These are phyloP conservation scores for Gnathonemus longibarbis DNA, from an alignment of 2,113 vertebrate genomes.

Conservation along the genomic window DNA sequence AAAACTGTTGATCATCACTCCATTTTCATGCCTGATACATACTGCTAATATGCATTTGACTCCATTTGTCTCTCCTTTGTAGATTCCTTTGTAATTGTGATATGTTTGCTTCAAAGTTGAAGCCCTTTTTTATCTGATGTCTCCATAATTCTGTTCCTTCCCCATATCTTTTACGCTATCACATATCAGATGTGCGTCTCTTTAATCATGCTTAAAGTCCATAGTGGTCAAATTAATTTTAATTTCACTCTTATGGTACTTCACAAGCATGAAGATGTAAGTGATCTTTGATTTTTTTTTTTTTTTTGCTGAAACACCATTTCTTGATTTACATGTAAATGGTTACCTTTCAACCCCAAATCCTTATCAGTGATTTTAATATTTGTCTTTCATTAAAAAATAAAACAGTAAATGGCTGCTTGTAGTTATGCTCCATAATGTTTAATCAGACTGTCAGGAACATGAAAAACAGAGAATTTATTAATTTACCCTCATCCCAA, in stretches of 20 bases:
- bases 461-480: neutral
- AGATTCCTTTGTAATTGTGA: neutral
- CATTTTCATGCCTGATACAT: neutral
- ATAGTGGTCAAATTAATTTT: neutral
- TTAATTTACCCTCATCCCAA: neutral
- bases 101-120: neutral
- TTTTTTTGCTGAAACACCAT: neutral
- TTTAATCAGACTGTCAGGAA: neutral
- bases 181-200: neutral
- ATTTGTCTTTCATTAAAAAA: neutral
- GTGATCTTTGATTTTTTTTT: neutral
- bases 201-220: neutral
- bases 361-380: neutral
- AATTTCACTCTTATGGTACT: neutral
- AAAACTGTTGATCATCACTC: neutral
- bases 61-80: neutral
- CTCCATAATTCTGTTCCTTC: neutral
- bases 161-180: neutral
- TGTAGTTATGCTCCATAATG: neutral
- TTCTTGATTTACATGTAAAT: neutral
- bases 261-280: neutral
- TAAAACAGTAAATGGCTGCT: neutral
- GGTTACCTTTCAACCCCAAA: neutral
- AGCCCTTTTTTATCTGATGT: constrained; percentile 5
- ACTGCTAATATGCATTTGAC: neutral